Conservation (phyloP, 1,140 invertebrate genomes). For the Drosophila rhopaloa region DNA sequence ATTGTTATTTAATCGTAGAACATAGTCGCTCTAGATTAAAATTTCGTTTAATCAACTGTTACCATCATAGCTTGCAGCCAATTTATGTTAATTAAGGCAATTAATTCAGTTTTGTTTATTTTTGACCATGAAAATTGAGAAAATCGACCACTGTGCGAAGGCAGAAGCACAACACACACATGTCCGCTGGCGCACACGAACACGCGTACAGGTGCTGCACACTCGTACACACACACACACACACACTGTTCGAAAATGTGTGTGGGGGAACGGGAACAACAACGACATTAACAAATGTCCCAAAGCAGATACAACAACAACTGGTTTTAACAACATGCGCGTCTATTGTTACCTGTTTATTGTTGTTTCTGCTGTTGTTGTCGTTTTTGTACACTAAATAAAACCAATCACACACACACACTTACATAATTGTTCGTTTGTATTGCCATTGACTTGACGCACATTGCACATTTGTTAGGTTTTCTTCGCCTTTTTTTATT, state of each 20-base stretch:
- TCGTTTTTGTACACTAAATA: conserved; percentile 41
- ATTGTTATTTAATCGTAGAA: background rate
- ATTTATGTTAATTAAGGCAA: conserved; percentile 18
- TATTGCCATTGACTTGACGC: conserved; percentile 56
- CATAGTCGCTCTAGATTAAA: background rate
- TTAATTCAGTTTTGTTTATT: conserved; percentile 16
- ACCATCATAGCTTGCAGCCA: background rate
- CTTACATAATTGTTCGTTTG: conserved; percentile 75
- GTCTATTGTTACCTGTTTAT: conserved; percentile 22
- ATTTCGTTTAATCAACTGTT: conserved; percentile 6
- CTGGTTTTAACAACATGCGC: conserved; percentile 48
- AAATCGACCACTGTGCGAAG: conserved; percentile 26
- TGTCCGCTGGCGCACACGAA: conserved; percentile 16
- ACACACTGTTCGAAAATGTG: conserved; percentile 48
- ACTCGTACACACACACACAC: conserved; percentile 23
- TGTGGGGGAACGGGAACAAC: conserved; percentile 76
- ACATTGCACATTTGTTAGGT: conserved; percentile 53
- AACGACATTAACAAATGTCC: conserved; percentile 59
- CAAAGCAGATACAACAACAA: conserved; percentile 41
- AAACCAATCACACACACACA: conserved; percentile 52
- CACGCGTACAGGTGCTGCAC: conserved; percentile 40
- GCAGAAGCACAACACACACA: conserved; percentile 18
- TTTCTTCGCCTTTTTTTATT: conserved; percentile 13
- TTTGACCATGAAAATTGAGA: background rate
- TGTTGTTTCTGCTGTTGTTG: conserved; percentile 1